phyloP scores from a whole-genome alignment of 1,140 invertebrate genomes.

The Drosophila obscura region DNA sequence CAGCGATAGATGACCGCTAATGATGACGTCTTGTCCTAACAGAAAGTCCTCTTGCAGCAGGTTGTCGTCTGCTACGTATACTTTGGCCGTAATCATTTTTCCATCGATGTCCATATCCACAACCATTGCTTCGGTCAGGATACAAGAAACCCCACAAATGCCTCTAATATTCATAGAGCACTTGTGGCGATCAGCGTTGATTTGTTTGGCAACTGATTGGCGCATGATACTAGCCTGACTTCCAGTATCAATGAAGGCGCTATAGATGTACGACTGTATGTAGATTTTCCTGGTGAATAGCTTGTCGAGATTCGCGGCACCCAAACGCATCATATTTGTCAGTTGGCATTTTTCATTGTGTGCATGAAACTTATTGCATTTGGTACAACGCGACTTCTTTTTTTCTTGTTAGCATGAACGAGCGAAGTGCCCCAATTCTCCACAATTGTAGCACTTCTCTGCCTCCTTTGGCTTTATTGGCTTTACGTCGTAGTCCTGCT shows the following conservation, averaged over 20 bases:
- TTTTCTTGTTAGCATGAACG: neutral
- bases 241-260: too few species aligned
- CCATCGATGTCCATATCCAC: too few species aligned
- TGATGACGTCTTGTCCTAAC: too few species aligned
- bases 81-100: too few species aligned
- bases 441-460: too few species aligned
- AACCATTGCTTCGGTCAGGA: slow-evolving; percentile 4
- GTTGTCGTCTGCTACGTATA: too few species aligned
- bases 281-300: neutral
- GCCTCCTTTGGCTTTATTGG: too few species aligned
- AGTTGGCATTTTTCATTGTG: neutral
- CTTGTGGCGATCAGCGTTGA: neutral
- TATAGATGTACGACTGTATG: neutral
- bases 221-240: too few species aligned
- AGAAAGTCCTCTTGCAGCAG: too few species aligned
- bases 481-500: too few species aligned
- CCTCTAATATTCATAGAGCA: neutral
- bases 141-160: slow-evolving; percentile 4
- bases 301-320: neutral
- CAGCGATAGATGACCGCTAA: too few species aligned
- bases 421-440: too few species aligned
- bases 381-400: neutral
- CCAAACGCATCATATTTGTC: neutral
- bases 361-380: slow-evolving; percentile 3
- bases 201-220: neutral